Evolutionary conservation across 2,888 invertebrate genomes (phyloP).

Genomic region (Stenurella melanura): DNA sequence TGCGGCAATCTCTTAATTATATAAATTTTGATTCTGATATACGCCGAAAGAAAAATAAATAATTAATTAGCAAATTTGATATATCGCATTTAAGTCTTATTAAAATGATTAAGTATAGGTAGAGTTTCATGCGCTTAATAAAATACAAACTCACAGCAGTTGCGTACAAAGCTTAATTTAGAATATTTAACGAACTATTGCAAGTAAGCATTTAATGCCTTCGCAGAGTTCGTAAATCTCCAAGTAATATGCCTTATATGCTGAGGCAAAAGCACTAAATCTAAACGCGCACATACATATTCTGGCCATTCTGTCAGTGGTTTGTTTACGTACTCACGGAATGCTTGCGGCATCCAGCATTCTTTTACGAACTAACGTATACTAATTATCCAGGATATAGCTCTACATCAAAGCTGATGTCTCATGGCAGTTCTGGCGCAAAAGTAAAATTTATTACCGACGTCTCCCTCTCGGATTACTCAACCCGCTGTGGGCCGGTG

Average conservation of each 20-base stretch:
- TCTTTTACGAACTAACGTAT: constrained; percentile 37
- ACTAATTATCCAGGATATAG: constrained; percentile 44
- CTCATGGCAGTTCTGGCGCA: constrained; percentile 39
- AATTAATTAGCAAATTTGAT: constrained; percentile 26
- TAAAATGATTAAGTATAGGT: constrained; percentile 43
- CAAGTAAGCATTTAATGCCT: constrained; percentile 45
- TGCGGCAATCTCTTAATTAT: not conserved
- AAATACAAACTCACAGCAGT: constrained; percentile 37
- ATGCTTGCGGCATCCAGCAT: constrained; percentile 33
- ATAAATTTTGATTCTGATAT: constrained; percentile 17
- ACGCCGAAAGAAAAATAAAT: constrained; percentile 9
- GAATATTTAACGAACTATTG: constrained; percentile 48
- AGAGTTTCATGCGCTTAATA: constrained; percentile 36
- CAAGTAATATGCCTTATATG: constrained; percentile 53
- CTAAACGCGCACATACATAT: constrained; percentile 48
- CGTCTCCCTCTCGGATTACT: constrained; percentile 11
- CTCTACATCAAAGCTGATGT: constrained; percentile 41
- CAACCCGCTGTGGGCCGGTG: constrained; percentile 22
- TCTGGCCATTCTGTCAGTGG: constrained; percentile 44
- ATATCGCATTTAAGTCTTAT: constrained; percentile 31
- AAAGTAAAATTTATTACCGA: constrained; percentile 35
- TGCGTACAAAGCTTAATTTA: constrained; percentile 44
- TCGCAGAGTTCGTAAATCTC: constrained; percentile 50
- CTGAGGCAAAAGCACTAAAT: constrained; percentile 49
- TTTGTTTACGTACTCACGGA: constrained; percentile 50